Base-by-base conservation (phyloP, 2,797 vertebrate genomes). In the Microctenopoma lineatum region DNA sequence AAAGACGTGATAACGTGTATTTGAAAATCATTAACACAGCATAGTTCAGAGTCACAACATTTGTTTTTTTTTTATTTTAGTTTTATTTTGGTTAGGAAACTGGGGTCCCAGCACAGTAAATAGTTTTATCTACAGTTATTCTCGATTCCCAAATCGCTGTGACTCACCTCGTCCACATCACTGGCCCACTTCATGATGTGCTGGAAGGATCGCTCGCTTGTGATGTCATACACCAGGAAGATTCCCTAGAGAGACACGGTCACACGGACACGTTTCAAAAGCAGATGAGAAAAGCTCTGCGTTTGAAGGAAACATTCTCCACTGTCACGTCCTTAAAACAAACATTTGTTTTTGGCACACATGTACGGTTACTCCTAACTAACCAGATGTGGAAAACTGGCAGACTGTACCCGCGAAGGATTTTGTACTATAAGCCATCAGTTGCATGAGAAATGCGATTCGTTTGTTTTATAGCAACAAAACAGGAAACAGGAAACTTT, bases 181-280 rank as follows among this genome's bases (percentile, higher is more conserved):
- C 97, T 98, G 88, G 96, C 97, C 98, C 97, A 99, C 89, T 99
- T 99, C 93, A 98, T 97, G 61, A 99, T 99, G 94, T 99, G 98
- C 83, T 98, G 97, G 89, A 98, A 98, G 59, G 97, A 99, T 38
- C 96, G 95, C 80, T 99, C 98, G 0, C 98, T 99, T 54, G 96
- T 94, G 88, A 99, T 98, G 83, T 99, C 97, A 3, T 99, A 99
- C 54, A 99, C 96, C 92, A 99, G 92, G 93, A 98, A 95, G 77
- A 95, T 95, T 36, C 94, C 94, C 94, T 95, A 9, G 44, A 73
- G 56, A 16, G 36, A 52, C 46, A 59, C 0, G 21, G 48, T 14
- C 15, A 29, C 2, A 53, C 16, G 66, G 13, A 29, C 2, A 53
- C 16, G 66, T 26, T 46, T 26, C 5, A 26, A 63, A 2, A 10